Conservation (phyloP, 2,888 invertebrate species). For the Apamea crenata region DNA sequence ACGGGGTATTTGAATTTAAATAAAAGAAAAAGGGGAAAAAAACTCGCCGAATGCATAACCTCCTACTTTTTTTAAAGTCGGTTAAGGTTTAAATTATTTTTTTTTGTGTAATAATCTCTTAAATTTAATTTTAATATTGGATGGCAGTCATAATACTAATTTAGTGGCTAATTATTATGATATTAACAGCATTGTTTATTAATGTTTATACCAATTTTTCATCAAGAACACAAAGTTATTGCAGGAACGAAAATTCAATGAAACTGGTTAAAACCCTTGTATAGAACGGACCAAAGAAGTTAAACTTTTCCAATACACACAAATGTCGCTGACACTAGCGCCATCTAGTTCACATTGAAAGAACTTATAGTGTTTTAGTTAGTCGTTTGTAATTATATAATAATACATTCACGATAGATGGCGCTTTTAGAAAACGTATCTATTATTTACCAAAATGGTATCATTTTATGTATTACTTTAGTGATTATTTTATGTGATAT, state of each 20-base stretch:
- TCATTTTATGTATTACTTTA: not conserved
- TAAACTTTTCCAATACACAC: not conserved
- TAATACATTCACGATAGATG: constrained; percentile 40
- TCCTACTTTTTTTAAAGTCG: not conserved
- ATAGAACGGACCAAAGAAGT: not conserved
- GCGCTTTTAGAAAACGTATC: constrained; percentile 30
- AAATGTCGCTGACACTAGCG: constrained; percentile 19
- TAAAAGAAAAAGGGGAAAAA: not conserved
- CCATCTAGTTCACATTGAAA: constrained; percentile 40
- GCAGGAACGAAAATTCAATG: not conserved
- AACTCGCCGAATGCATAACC: not conserved
- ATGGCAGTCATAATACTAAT: constrained; percentile 48
- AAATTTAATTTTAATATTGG: constrained; percentile 19
- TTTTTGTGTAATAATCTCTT: not conserved
- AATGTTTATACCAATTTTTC: not conserved
- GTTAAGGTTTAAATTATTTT: not conserved
- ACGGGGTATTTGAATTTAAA: constrained; percentile 2
- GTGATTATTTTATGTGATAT: constrained; percentile 21
- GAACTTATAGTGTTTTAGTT: not conserved
- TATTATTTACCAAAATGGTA: not conserved
- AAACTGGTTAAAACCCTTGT: not conserved
- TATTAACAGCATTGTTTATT: not conserved
- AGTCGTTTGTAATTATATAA: not conserved
- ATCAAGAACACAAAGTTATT: not conserved
- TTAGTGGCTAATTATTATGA: not conserved